Evolutionary conservation across 2,113 vertebrate species (phyloP).

Genomic region (Aspiorhynchus laticeps): DNA sequence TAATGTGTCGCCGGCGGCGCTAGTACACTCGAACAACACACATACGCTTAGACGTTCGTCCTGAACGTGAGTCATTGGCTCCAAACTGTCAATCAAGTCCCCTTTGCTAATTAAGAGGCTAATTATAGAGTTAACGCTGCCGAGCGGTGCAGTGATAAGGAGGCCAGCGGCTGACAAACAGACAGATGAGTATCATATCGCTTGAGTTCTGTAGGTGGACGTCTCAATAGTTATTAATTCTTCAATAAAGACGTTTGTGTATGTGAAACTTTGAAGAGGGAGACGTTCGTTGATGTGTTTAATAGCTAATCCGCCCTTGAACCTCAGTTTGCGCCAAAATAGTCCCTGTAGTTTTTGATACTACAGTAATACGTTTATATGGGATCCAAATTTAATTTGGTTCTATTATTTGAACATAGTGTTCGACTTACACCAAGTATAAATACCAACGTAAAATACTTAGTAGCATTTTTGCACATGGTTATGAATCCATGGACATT

Average conservation of each 20-base stretch:
- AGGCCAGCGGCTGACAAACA: conserved; percentile 60
- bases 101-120: conserved; percentile 65
- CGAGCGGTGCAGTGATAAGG: conserved; percentile 58
- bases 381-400: neutral
- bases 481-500: too few species aligned
- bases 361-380: neutral
- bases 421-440: neutral
- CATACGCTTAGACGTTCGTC: conserved; percentile 24
- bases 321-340: neutral
- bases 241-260: conserved; percentile 38
- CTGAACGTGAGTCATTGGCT: conserved; percentile 62
- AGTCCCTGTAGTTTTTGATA: neutral
- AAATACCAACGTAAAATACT: too few species aligned
- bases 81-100: conserved; percentile 67
- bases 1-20: conserved; percentile 46
- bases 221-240: conserved; percentile 55
- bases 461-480: too few species aligned
- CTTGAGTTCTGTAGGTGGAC: conserved; percentile 54
- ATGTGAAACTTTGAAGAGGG: neutral
- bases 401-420: neutral
- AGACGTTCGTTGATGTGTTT: neutral
- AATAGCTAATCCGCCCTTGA: neutral
- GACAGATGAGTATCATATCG: conserved; percentile 54
- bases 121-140: conserved; percentile 64
- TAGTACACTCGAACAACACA: conserved; percentile 44